phyloP scores from a whole-genome alignment of 2,113 vertebrate species.

The Xiphias gladius region DNA sequence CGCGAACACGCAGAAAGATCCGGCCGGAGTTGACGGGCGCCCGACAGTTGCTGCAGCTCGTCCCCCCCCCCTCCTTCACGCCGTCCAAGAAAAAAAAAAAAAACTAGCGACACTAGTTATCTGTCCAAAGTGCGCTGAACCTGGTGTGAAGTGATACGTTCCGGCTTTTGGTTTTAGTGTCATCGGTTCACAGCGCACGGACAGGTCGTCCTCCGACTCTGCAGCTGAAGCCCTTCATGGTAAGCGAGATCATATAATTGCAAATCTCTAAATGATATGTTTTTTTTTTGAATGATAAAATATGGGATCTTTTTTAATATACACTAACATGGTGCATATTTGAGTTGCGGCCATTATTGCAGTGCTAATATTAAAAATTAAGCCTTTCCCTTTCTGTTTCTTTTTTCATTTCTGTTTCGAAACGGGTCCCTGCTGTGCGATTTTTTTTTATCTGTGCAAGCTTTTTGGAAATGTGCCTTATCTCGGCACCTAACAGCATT shows the following conservation, averaged over 20 bases:
- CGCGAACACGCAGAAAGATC: background rate
- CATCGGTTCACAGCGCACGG: background rate
- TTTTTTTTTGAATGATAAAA: background rate
- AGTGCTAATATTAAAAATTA: background rate
- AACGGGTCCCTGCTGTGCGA: background rate
- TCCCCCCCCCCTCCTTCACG: background rate
- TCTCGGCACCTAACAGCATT: background rate
- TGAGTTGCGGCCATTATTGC: too few relatives aligned
- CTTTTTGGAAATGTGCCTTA: background rate
- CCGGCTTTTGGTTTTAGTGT: background rate
- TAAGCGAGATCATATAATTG: background rate
- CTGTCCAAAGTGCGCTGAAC: background rate
- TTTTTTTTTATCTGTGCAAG: background rate
- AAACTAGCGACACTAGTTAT: background rate
- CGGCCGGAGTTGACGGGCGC: background rate
- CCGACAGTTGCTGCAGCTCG: constrained; percentile 10
- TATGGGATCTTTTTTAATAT: too few relatives aligned
- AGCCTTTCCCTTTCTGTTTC: background rate
- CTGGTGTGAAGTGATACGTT: background rate
- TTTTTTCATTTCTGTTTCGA: background rate
- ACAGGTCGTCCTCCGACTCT: background rate
- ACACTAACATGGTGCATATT: too few relatives aligned
- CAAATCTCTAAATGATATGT: too few relatives aligned
- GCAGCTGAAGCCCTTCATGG: background rate
- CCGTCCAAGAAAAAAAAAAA: constrained; percentile 6